Evolutionary conservation across 2,113 vertebrate genomes (phyloP).

Genomic region (Calidris pygmaea): DNA sequence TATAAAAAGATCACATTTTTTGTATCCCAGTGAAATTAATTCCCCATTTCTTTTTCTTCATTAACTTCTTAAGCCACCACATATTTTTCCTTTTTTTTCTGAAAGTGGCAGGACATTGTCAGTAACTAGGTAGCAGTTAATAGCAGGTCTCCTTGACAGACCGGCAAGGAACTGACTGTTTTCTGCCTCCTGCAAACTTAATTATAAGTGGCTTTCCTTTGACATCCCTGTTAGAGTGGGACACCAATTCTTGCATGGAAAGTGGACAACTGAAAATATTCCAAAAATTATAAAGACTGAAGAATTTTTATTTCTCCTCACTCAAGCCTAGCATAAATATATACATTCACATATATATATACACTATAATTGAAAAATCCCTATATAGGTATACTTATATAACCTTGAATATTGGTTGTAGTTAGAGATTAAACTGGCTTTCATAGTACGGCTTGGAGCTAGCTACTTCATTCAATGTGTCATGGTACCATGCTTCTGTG

Average conservation of each 20-base stretch:
- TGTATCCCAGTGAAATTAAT: not conserved
- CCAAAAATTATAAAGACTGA: not conserved
- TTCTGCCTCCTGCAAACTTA: not conserved
- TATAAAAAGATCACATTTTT: not conserved
- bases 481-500: not conserved
- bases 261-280: not conserved
- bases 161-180: not conserved
- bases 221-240: not conserved
- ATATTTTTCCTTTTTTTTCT: not conserved
- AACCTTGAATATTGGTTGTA: not conserved
- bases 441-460: accelerated
- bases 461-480: not conserved
- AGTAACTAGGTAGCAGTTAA: not conserved
- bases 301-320: not conserved
- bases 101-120: not conserved
- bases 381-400: not conserved
- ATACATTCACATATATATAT: not conserved
- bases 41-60: not conserved
- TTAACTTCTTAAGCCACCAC: not conserved
- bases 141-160: not conserved
- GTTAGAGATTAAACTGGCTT: not conserved
- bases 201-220: not conserved
- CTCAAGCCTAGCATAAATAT: not conserved
- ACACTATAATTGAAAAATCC: not conserved
- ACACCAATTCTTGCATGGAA: not conserved